phyloP scores from a whole-genome alignment of 2,797 vertebrate species.

The Lepilemur ruficaudatus region DNA sequence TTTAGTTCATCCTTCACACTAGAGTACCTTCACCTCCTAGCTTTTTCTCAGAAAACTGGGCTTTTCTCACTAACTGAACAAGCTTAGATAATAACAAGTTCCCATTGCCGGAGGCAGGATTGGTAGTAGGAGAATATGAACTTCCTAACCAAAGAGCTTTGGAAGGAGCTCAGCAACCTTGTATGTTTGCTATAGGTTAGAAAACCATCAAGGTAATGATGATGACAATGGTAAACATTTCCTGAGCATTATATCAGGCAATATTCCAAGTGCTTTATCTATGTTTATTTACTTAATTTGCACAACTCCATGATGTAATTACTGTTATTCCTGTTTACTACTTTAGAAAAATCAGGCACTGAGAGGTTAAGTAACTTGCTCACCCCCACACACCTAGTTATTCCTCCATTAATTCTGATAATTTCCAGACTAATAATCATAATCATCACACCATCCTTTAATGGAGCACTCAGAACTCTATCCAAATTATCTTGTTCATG shows the following conservation, averaged over 20 bases:
- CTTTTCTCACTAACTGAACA: slow-evolving; percentile 21
- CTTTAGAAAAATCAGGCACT: slow-evolving; percentile 20
- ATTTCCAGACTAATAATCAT: neutral
- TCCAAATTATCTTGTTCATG: neutral
- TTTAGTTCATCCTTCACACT: neutral
- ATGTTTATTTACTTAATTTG: neutral
- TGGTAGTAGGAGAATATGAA: neutral
- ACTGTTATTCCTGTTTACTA: neutral
- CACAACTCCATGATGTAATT: neutral
- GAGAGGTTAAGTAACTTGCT: neutral
- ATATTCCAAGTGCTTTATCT: neutral
- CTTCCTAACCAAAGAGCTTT: neutral
- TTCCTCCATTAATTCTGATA: neutral
- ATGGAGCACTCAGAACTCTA: neutral
- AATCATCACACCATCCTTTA: neutral
- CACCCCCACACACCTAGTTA: neutral
- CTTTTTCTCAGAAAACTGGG: neutral
- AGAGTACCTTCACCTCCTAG: neutral
- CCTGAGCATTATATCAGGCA: neutral
- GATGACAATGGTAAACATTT: neutral
- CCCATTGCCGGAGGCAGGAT: neutral
- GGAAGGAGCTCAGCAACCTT: neutral
- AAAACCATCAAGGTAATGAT: slow-evolving; percentile 31
- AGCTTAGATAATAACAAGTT: neutral
- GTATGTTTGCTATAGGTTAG: neutral